Evolutionary conservation across 2,888 invertebrate genomes (phyloP).

Genomic region (Mythimna pallens): DNA sequence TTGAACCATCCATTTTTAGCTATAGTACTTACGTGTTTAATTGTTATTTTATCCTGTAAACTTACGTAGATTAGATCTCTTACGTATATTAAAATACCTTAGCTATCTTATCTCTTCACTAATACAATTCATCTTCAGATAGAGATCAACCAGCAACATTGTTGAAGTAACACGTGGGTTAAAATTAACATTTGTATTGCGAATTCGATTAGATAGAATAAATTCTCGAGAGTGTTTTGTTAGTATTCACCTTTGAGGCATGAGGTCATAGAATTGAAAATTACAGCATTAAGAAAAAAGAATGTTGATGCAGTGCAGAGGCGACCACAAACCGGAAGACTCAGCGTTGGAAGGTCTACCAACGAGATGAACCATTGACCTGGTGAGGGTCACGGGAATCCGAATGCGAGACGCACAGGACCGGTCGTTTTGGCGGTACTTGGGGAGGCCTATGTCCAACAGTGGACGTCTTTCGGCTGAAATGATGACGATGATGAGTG

Average conservation of each 20-base stretch:
- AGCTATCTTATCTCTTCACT: conserved; percentile 11
- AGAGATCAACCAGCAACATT: conserved; percentile 25
- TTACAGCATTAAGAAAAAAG: too few relatives aligned
- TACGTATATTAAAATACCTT: not conserved
- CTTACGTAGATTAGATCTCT: conserved; percentile 17
- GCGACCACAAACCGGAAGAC: too few relatives aligned
- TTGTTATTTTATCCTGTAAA: not conserved
- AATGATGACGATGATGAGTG: too few relatives aligned
- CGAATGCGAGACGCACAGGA: too few relatives aligned
- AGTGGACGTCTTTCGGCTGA: not conserved
- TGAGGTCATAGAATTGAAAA: too few relatives aligned
- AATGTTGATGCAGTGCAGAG: too few relatives aligned
- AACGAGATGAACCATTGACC: too few relatives aligned
- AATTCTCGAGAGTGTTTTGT: not conserved
- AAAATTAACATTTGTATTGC: not conserved
- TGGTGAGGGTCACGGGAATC: too few relatives aligned
- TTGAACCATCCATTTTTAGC: not conserved
- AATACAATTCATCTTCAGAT: conserved; percentile 7
- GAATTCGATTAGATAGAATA: not conserved
- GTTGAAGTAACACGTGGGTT: conserved; percentile 1
- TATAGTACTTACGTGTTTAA: not conserved
- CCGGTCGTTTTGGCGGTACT: too few relatives aligned
- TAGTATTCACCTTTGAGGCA: too few relatives aligned
- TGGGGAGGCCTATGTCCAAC: not conserved
- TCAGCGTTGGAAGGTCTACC: too few relatives aligned